Evolutionary conservation across 2,888 invertebrate species (phyloP).

Genomic region (Neoitamus cyanurus): DNA sequence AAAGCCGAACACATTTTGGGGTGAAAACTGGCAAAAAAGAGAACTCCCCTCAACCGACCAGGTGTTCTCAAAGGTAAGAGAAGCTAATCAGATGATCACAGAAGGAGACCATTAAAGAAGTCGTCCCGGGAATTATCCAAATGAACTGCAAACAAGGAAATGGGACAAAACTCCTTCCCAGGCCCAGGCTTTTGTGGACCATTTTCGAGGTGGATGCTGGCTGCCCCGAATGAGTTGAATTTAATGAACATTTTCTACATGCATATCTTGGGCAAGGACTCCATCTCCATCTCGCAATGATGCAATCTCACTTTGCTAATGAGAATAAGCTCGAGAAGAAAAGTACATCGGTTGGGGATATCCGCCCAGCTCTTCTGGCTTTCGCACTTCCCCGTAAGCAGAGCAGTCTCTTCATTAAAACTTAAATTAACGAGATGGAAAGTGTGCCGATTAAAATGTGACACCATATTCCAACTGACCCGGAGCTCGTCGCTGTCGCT

Average conservation of each 20-base stretch:
- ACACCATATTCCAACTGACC: background rate
- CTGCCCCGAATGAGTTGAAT: conserved; percentile 27
- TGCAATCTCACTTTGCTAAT: background rate
- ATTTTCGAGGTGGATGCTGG: background rate
- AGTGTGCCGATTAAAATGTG: background rate
- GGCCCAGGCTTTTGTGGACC: background rate
- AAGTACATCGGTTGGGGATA: background rate
- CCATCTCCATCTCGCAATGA: background rate
- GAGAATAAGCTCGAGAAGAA: background rate
- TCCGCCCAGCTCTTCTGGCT: background rate
- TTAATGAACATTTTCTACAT: conserved; percentile 26
- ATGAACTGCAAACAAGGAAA: background rate
- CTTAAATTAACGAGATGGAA: conserved; percentile 1
- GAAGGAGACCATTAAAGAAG: background rate
- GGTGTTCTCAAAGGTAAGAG: background rate
- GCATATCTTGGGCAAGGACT: background rate
- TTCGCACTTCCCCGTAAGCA: background rate
- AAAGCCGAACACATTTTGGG: background rate
- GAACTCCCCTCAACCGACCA: background rate
- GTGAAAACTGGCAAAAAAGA: background rate
- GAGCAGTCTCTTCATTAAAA: conserved; percentile 9
- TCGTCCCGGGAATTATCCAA: background rate
- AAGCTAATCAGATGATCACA: conserved; percentile 26
- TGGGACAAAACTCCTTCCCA: background rate
- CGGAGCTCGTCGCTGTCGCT: background rate